Evolutionary conservation across 2,888 invertebrate genomes (phyloP).

Genomic region (Calephelis perditalis): DNA sequence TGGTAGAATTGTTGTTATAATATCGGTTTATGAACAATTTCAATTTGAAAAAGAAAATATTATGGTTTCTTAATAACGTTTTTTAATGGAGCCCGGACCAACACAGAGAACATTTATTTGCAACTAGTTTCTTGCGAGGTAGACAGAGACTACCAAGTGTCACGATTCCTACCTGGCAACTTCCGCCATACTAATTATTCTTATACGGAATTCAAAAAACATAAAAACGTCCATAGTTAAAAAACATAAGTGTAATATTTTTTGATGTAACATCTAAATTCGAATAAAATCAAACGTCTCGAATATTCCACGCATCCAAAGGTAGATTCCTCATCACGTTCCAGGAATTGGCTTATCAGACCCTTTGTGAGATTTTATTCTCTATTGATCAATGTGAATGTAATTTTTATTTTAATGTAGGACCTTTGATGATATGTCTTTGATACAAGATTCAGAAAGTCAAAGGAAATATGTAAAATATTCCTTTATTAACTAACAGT

Average conservation of each 20-base stretch:
- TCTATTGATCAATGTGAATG: slow-evolving; percentile 22
- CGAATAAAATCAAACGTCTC: not conserved
- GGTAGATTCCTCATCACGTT: slow-evolving; percentile 21
- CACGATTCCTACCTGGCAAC: no score
- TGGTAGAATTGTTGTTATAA: no score
- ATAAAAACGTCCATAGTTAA: no score
- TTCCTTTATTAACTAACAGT: not conserved
- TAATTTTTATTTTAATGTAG: slow-evolving; percentile 23
- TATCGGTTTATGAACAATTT: no score
- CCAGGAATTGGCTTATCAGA: slow-evolving; percentile 25
- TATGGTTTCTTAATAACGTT: no score
- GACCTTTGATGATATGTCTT: slow-evolving; percentile 17
- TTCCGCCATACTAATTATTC: no score
- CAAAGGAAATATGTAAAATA: slow-evolving; percentile 5
- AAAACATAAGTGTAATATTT: not conserved
- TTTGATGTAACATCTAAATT: not conserved
- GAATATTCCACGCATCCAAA: slow-evolving; percentile 4
- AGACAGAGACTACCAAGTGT: no score
- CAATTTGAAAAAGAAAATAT: no score
- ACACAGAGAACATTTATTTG: no score
- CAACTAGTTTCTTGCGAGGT: no score
- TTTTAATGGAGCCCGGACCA: no score
- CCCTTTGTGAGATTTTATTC: slow-evolving; percentile 23
- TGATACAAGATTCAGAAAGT: not conserved
- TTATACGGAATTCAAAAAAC: no score